phyloP scores from a whole-genome alignment of 2,113 vertebrate species.

The Apteryx owenii region DNA sequence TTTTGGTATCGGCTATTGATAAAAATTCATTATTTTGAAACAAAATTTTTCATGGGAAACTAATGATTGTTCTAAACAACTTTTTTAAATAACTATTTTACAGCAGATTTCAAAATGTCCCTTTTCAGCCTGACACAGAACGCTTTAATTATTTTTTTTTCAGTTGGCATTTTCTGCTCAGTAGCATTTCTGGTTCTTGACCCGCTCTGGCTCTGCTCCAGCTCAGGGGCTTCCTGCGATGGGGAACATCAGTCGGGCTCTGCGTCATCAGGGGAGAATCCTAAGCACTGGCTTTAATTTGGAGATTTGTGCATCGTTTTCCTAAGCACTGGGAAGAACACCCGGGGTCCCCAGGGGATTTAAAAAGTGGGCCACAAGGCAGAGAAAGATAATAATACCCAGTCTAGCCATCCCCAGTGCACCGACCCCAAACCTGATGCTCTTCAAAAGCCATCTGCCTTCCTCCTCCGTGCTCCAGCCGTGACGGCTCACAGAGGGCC shows the following conservation, averaged over 20 bases:
- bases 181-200: slow-evolving; percentile 20
- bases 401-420: background rate
- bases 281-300: background rate
- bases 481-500: background rate
- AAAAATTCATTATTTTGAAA: background rate
- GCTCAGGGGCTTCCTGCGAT: background rate
- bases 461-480: background rate
- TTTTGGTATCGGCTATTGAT: background rate
- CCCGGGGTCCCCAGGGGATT: background rate
- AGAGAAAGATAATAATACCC: background rate
- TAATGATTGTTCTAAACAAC: background rate
- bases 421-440: slow-evolving; percentile 8
- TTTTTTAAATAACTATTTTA: background rate
- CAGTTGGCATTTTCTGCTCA: background rate
- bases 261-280: background rate
- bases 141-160: background rate
- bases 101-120: background rate
- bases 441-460: slow-evolving; percentile 26
- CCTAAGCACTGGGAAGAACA: background rate
- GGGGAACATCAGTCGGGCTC: background rate
- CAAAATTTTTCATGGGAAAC: background rate
- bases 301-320: background rate
- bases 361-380: background rate
- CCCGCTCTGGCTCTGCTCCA: background rate
- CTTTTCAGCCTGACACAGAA: background rate